Percentiles rank a stretch among this genome's conserved stretches.
Evolutionary conservation across 2,113 vertebrate genomes (phyloP).

Genomic region (Macheiramphus alcinus): DNA sequence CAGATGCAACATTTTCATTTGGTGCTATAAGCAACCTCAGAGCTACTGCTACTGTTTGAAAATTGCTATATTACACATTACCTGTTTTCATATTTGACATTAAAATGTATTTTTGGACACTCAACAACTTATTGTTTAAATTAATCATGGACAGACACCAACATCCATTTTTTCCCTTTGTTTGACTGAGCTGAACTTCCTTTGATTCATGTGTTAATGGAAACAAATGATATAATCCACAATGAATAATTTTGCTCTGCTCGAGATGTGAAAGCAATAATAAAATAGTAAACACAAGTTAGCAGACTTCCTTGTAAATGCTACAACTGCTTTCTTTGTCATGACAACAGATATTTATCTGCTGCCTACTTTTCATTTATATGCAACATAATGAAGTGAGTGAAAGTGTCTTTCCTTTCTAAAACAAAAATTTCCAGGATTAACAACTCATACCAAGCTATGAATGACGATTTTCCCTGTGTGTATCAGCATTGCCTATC

Average conservation of each 20-base stretch:
- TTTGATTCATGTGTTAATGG: slow-evolving; percentile 54
- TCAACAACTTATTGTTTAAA: slow-evolving; percentile 31
- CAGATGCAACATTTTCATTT: neutral
- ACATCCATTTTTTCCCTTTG: slow-evolving; percentile 7
- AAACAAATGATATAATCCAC: slow-evolving; percentile 19
- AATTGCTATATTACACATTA: neutral
- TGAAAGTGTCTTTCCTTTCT: neutral
- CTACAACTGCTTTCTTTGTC: slow-evolving; percentile 41
- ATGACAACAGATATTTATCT: slow-evolving; percentile 51
- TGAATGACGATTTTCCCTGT: neutral
- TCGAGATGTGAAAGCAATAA: slow-evolving; percentile 45
- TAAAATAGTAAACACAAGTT: slow-evolving; percentile 45
- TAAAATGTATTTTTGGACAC: slow-evolving; percentile 17
- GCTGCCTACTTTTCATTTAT: slow-evolving; percentile 24
- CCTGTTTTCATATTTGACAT: neutral
- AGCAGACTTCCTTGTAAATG: slow-evolving; percentile 23
- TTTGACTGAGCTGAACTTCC: slow-evolving; percentile 22
- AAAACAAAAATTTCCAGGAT: neutral
- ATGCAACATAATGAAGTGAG: slow-evolving; percentile 8
- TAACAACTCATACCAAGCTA: neutral
- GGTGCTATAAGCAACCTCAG: neutral
- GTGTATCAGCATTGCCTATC: neutral
- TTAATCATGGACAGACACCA: neutral
- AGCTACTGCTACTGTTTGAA: neutral
- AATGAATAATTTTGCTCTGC: slow-evolving; percentile 45